Base-by-base conservation (phyloP, 2,888 invertebrate species). In the Hetaerina titia region DNA sequence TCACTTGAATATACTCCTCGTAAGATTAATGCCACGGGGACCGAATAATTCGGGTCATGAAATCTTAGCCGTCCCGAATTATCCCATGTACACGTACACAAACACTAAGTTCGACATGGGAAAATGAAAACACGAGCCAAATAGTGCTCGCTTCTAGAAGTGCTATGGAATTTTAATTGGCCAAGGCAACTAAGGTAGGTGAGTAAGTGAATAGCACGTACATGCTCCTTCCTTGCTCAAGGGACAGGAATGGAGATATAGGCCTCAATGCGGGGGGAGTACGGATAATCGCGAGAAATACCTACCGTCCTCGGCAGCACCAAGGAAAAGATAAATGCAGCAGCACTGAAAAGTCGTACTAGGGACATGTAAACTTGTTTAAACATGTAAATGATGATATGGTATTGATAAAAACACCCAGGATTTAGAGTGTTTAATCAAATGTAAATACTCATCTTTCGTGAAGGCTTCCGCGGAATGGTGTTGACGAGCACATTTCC, bases 31-130 rank as follows among this genome's bases (percentile, higher is more conserved):
- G 56, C 31, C 81, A 31, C 81, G 25, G 81, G 31, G 81, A 11
- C 31, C 13, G 81, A 81, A 81, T 81, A 22, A 56, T 69, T 64
- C 74, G 92, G 92, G 92, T 92, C 92, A 92, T 31, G 74, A 92
- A 92, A 69, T 92, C 31, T 69, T 15, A 92, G 56, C 56, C 56
- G 92, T 25, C 64, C 90, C 69, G 56, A 31, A 74, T 74, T 90
- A 90, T 25, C n/a, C 31, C 31, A 81, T 31, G 13, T 13, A 81
- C 11, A 15, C 31, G 31, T 15, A 31, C 81, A 81, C 31, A 69
- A 69, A 81, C 31, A 56, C 92, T 92, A 56, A 69, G 92, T 64
- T 69, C 69, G 92, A 90, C 90, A 31, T 11, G 31, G 90, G 25
- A 25, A 64, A 92, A 69, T 69, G 58, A 74, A 74, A 45, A 69